phyloP scores from a whole-genome alignment of 2,113 vertebrate species.

The Pelodiscus sinensis region DNA sequence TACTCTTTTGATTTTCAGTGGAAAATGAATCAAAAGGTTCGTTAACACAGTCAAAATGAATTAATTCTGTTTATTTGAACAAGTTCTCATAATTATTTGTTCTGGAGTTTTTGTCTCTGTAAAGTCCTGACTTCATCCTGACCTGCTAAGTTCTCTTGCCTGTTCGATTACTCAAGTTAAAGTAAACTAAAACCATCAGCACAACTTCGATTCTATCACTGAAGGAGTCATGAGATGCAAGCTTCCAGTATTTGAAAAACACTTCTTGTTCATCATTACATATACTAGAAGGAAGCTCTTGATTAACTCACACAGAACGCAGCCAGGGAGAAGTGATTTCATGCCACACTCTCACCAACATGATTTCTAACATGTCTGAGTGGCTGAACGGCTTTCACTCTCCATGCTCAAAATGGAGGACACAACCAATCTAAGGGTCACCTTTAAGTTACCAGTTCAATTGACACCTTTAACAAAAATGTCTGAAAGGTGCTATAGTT shows the following conservation, averaged over 20 bases:
- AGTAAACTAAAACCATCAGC: neutral
- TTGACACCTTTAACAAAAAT: constrained; percentile 19
- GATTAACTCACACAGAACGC: neutral
- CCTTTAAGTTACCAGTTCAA: neutral
- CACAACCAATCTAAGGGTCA: neutral
- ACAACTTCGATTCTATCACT: neutral
- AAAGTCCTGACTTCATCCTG: neutral
- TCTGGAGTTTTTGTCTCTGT: neutral
- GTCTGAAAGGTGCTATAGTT: constrained; percentile 42
- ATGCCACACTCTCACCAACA: neutral
- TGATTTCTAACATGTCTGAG: neutral
- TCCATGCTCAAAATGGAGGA: constrained; percentile 22
- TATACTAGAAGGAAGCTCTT: neutral
- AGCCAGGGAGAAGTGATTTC: neutral
- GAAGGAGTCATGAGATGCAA: neutral
- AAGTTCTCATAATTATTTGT: neutral
- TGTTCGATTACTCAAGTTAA: neutral
- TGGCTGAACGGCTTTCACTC: neutral
- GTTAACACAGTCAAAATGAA: neutral
- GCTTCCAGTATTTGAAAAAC: neutral
- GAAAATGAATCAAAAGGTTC: neutral
- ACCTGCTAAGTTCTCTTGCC: neutral
- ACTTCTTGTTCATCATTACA: neutral
- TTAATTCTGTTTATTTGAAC: neutral
- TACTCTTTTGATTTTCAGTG: neutral